Evolutionary conservation across 2,888 invertebrate species (phyloP), one percentile per base, ranked within the genome.

Genomic region (Ennomos quercinarius): DNA sequence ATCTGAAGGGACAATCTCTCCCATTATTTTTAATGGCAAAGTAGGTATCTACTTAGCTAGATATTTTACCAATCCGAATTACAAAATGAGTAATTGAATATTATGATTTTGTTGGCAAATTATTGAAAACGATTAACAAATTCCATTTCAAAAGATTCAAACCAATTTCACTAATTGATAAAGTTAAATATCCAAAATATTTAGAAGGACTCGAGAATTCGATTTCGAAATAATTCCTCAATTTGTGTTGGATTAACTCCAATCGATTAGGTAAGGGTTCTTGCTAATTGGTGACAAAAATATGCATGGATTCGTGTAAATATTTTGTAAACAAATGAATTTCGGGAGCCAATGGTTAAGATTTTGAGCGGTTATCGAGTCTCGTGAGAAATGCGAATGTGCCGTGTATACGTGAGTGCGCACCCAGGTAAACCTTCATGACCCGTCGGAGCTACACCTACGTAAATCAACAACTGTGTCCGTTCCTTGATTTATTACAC

Each of bases 381-480:
- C 50, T 38, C 49, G 9, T 35, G 34, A 46, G 58, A 38, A 41
- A 50, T 50, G 46, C 35, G 17, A 42, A 38, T 60, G 11, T 38
- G 41, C 44, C 47, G 52, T 37, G 37, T 43, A 40, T 35, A 36
- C 35, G 13, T 44, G 11, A 36, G 45, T 59, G 45, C 53, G 41
- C 27, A 13, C 11, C 17, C 51, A 54, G 47, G 56, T 72, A 68
- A 67, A 62, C 70, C 69, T 73, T 78, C 67, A 76, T 80, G 78
- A 77, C 74, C 76, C 72, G 55, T 56, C 60, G 60, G 51, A 43
- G 65, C 60, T 66, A 66, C 63, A 61, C 62, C 69, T 69, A 74
- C 77, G 79, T 86, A 86, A 84, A 85, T 86, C 81, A 85, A 73
- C 76, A 76, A 73, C 72, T 67, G 71, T 70, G 72, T 83, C 81